Evolutionary conservation across 2,888 invertebrate species (phyloP), one percentile per base, ranked within the genome.

Genomic region (Yponomeuta evonymella): DNA sequence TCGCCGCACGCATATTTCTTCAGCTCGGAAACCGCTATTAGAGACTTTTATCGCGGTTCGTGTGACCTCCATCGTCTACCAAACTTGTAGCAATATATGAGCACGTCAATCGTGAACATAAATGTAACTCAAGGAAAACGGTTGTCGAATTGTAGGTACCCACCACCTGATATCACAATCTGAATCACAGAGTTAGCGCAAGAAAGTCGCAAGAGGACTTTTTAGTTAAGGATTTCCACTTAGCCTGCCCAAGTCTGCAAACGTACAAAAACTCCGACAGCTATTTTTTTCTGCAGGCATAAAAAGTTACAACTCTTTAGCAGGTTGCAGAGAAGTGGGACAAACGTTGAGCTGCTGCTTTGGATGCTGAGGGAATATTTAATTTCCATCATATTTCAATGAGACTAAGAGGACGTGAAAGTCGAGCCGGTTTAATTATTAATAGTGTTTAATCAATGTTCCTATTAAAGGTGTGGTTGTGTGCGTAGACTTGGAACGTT

Each of bases 1-100:
- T 15, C 15, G 48, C 12, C 67, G 48, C 67, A 67, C 67, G 67
- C 67, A 67, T 67, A 67, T 48, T 67, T 48, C 67, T 15, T 43
- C 36, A 12, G 23, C 33, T 15, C 23, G 67, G 67, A 43, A 67
- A 67, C 43, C 43, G 43, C 23, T 48, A 67, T 67, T 67, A 43
- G 36, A 67, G 36, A 36, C 11, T 48, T 48, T 36, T 48, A 43
- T 67, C 48, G 43, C 48, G 48, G n/a, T 43, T 48, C 67, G n/a
- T 23, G n/a, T 23, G 48, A 67, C 48, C 67, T 67, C 48, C 67
- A 67, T 4, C 67, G 48, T 67, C 67, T 48, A 67, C 43, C 12
- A n/a, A 67, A 67, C 67, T 36, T 67, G 43, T 43, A 29, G 65
- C n/a, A 65, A 33, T 33, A 29, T 15, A 58, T 58, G 15, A 15